These are phyloP conservation scores for Clusia tigrina DNA, from an alignment of 2,888 invertebrate species.

Conservation along the genomic window DNA sequence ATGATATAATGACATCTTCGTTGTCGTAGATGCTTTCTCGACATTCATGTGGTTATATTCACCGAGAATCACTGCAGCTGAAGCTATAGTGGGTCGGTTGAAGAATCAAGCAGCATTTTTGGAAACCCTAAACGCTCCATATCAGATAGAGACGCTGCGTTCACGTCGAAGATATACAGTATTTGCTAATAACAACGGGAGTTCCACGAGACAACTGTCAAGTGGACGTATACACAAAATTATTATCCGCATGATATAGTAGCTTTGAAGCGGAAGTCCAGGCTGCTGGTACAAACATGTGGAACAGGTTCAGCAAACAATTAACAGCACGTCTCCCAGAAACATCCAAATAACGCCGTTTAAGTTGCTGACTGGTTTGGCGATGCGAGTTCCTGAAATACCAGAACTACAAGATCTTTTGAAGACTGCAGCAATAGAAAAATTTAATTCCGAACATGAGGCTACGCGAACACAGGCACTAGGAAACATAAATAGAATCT, in stretches of 20 bases:
- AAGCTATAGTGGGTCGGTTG: conserved; percentile 49
- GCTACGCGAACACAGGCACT: too few species aligned
- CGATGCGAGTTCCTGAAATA: too few species aligned
- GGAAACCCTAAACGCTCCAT: conserved; percentile 43
- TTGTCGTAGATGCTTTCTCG: conserved; percentile 36
- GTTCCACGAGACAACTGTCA: conserved; percentile 51
- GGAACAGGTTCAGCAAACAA: conserved; percentile 26
- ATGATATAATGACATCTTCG: not conserved
- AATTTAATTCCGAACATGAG: too few species aligned
- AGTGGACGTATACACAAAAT: conserved; percentile 49
- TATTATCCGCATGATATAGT: conserved; percentile 50
- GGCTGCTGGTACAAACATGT: conserved; percentile 45
- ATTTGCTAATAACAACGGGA: conserved; percentile 40
- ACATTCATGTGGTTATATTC: conserved; percentile 56
- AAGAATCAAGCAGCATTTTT: conserved; percentile 16
- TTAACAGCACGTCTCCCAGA: conserved; percentile 42
- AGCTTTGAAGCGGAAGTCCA: conserved; percentile 34
- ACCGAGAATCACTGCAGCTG: conserved; percentile 39
- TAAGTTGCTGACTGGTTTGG: too few species aligned
- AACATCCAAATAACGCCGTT: too few species aligned
- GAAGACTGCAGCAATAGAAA: too few species aligned
- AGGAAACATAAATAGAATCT: too few species aligned
- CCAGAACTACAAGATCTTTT: too few species aligned
- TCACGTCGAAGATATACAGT: conserved; percentile 45
- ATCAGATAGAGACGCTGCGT: conserved; percentile 54